Conservation (phyloP, 2,888 invertebrate genomes). For the Diaprepes abbreviatus region DNA sequence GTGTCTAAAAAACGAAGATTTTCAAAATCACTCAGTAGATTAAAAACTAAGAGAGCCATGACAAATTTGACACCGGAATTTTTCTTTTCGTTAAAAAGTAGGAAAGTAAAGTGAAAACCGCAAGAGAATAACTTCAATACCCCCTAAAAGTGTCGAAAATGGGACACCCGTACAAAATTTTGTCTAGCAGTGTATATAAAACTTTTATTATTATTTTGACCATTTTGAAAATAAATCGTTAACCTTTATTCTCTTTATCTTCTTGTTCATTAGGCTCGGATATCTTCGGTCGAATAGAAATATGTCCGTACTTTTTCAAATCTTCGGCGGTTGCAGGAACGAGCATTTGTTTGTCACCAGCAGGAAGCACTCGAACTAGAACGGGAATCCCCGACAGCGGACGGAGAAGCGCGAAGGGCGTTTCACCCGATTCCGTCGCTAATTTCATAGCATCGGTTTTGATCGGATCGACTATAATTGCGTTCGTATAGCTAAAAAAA, state of each 20-base stretch:
- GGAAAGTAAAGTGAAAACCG: too few species aligned
- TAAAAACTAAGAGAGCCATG: too few species aligned
- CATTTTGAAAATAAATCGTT: too few species aligned
- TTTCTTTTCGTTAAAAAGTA: too few species aligned
- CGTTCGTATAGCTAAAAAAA: constrained; percentile 64
- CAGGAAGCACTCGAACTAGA: constrained; percentile 73
- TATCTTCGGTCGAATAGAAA: constrained; percentile 65
- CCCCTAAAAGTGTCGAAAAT: too few species aligned
- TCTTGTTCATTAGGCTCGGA: constrained; percentile 29
- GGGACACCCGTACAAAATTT: too few species aligned
- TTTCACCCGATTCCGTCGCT: constrained; percentile 75
- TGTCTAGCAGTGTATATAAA: too few species aligned
- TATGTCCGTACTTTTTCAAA: constrained; percentile 76
- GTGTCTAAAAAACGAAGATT: too few species aligned
- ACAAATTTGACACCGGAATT: too few species aligned
- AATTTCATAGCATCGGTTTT: constrained; percentile 80
- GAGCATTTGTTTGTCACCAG: constrained; percentile 72
- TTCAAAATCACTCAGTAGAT: too few species aligned
- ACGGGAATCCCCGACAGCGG: constrained; percentile 78
- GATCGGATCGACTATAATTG: constrained; percentile 79
- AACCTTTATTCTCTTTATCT: constrained; percentile 29
- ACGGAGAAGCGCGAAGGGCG: constrained; percentile 79
- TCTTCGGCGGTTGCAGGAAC: constrained; percentile 82
- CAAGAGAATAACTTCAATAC: too few species aligned
- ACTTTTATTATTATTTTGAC: too few species aligned